Evolutionary conservation across 2,888 invertebrate species (phyloP), one percentile per base, ranked within the genome.

Genomic region (Matsumyia berberina): DNA sequence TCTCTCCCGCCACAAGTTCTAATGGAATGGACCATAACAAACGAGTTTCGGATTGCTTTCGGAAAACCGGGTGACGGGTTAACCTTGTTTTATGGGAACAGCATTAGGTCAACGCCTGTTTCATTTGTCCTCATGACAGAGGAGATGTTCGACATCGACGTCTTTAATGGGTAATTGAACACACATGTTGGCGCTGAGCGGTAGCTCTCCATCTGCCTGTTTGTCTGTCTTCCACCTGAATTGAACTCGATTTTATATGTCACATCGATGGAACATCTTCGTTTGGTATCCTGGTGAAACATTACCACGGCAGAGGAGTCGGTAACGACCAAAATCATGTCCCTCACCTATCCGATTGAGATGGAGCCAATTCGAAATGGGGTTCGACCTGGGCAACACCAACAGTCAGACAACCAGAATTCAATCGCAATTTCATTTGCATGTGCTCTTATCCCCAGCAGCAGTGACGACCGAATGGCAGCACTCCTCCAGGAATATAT

Each of bases 141-240:
- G 19, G 31, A 44, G 35, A 55, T 76, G 77, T 70, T 58, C 60
- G 72, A 72, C 72, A 64, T 53, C 64, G 77, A 70, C 64, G 76
- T 78, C 78, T 73, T 67, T 78, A 78, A 78, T 78, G 67, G 78
- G 37, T 70, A 78, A 78, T 78, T 83, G 73, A 83, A 83, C 82
- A 67, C 37, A 72, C 78, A 73, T 35, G 33, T 53, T 55, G 44
- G 66, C 39, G 60, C 46, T 78, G 33, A 72, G 31, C 57, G 58
- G 4, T 3, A 1, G 24, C 1, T 24, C 8, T 57, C 33, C 29
- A 42, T 51, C 42, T 42, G 39, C 58, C 70, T 17, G 58, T 60
- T 72, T 44, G 42, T 44, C 49, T 39, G 57, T 58, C 35, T 44
- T 33, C 64, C 72, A 44, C 15, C 31, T 46, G 46, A 66, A 62